A percentile compares a stretch with the other conserved stretches of the same genome.
phyloP scores from a whole-genome alignment of 1,140 invertebrate species.

The Ladona fulva region DNA sequence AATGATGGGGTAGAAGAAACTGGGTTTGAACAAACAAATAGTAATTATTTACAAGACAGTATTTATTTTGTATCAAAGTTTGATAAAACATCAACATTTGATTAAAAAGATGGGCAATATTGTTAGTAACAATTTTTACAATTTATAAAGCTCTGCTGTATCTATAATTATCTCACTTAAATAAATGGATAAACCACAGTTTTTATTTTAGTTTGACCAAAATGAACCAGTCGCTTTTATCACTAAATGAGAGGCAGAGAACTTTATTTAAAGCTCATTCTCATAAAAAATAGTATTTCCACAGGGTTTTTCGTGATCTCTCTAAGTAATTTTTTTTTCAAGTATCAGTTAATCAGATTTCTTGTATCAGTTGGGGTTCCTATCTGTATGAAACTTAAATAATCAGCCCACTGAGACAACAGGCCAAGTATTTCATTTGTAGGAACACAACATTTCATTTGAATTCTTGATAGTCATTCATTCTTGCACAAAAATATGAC shows the following conservation, averaged over 20 bases:
- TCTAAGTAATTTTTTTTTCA: neutral
- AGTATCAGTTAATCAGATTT: neutral
- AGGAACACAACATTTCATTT: neutral
- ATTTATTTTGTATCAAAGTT: constrained; percentile 11
- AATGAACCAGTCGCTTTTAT: neutral
- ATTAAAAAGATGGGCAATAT: constrained; percentile 10
- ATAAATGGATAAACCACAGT: constrained; percentile 4
- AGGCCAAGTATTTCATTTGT: neutral
- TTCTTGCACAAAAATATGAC: neutral
- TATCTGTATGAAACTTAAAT: neutral
- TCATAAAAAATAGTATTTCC: constrained; percentile 2
- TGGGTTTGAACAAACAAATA: neutral
- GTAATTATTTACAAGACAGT: neutral
- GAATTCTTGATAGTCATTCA: neutral
- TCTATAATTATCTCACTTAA: constrained; percentile 8
- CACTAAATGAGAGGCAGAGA: neutral
- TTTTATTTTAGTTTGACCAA: neutral
- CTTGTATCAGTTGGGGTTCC: neutral
- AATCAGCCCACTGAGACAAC: neutral
- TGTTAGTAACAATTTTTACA: constrained; percentile 7
- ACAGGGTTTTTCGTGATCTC: neutral
- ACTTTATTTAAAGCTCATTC: neutral
- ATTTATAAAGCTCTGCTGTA: constrained; percentile 1
- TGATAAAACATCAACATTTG: constrained; percentile 10
- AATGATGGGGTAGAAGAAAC: neutral